phyloP scores from a whole-genome alignment of 2,113 vertebrate genomes.

The Ammodytes dubius region DNA sequence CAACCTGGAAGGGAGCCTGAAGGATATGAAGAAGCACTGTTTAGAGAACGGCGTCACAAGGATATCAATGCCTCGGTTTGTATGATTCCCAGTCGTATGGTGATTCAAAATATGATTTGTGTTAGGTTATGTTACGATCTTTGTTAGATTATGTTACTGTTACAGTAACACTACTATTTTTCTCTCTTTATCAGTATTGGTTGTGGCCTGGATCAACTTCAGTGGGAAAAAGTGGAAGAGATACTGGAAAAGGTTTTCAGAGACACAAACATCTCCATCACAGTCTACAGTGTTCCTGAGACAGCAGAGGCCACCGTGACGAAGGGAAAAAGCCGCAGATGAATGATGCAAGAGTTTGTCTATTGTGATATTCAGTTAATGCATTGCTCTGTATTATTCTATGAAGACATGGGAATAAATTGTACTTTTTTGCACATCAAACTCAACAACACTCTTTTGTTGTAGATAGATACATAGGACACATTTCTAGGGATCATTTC shows the following conservation, averaged over 20 bases:
- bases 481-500: neutral
- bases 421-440: neutral
- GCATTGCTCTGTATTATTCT: conserved; percentile 4
- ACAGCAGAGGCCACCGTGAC: conserved; percentile 60
- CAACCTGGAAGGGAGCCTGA: conserved; percentile 87
- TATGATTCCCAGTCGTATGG: neutral
- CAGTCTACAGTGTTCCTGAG: conserved; percentile 88
- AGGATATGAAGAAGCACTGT: conserved; percentile 92
- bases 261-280: conserved; percentile 88
- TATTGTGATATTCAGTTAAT: neutral
- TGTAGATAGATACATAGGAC: neutral
- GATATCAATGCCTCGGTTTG: conserved; percentile 94
- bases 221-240: conserved; percentile 88
- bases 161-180: too few species aligned
- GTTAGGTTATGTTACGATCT: neutral
- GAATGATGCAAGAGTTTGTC: conserved; percentile 11
- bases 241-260: conserved; percentile 91
- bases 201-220: conserved; percentile 92
- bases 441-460: neutral
- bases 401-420: conserved; percentile 43
- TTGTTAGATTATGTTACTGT: neutral
- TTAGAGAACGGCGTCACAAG: conserved; percentile 86
- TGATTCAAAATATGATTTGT: neutral
- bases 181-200: conserved; percentile 88
- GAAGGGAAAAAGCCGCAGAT: conserved; percentile 59